Evolutionary conservation across 2,797 vertebrate genomes (phyloP).

Genomic region (Simalia tracyae): DNA sequence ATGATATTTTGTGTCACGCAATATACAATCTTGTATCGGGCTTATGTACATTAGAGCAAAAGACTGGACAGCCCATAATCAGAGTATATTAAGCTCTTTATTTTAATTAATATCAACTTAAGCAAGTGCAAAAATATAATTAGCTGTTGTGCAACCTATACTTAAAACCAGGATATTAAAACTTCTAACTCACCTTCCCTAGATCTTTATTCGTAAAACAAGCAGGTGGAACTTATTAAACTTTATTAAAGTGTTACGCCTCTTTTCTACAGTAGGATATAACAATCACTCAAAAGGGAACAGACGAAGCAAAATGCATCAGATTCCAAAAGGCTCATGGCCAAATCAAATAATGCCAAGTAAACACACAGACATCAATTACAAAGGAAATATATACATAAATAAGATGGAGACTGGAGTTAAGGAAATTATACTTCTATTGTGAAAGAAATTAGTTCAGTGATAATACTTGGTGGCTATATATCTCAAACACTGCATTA

Average conservation of each 20-base stretch:
- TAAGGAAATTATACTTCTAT: background rate
- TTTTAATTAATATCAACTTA: background rate
- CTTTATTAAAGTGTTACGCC: slow-evolving; percentile 35
- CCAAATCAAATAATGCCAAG: slow-evolving; percentile 23
- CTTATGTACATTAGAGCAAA: background rate
- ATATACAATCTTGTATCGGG: background rate
- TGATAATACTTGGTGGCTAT: slow-evolving; percentile 16
- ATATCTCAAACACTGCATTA: background rate
- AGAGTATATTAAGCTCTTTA: slow-evolving; percentile 37
- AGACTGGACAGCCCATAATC: background rate
- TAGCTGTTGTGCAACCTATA: background rate
- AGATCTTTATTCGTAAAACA: slow-evolving; percentile 9
- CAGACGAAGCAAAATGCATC: slow-evolving; percentile 36
- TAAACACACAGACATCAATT: background rate
- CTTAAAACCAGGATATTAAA: background rate
- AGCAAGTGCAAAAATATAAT: background rate
- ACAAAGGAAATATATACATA: background rate
- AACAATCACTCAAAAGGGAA: slow-evolving; percentile 32
- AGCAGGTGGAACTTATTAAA: slow-evolving; percentile 51
- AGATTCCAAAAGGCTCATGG: slow-evolving; percentile 38
- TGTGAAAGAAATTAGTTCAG: slow-evolving; percentile 4
- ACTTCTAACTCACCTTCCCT: background rate
- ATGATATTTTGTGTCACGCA: background rate
- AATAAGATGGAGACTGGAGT: slow-evolving; percentile 20
- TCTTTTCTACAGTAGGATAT: slow-evolving; percentile 23